These are phyloP conservation scores for Copidosoma aretas DNA, from an alignment of 2,888 invertebrate species.

Conservation along the genomic window DNA sequence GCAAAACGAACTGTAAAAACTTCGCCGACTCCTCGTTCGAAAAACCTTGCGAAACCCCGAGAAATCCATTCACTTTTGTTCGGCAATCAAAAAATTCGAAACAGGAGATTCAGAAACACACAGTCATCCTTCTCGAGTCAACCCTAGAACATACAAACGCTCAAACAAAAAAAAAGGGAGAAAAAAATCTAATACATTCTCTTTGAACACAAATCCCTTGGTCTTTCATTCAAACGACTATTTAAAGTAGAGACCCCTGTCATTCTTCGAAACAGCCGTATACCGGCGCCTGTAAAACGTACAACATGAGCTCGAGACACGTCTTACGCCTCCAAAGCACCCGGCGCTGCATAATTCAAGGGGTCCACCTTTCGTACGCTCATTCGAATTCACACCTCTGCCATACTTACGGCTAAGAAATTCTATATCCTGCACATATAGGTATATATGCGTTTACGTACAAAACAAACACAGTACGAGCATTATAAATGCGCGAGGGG, in stretches of 20 bases:
- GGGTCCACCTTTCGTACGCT: neutral
- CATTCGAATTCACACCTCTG: neutral
- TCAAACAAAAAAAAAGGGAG: constrained; percentile 1
- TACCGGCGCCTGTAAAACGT: neutral
- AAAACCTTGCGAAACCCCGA: neutral
- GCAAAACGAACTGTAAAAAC: too few relatives aligned
- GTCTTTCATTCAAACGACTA: constrained; percentile 25
- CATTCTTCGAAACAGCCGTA: constrained; percentile 7
- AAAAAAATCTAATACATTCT: constrained; percentile 2
- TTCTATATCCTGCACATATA: too few relatives aligned
- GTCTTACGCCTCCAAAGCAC: neutral
- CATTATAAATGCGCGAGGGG: neutral
- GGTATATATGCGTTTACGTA: too few relatives aligned
- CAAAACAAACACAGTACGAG: constrained; percentile 5
- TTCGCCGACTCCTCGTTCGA: neutral
- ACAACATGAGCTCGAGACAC: too few relatives aligned
- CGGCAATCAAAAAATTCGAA: constrained; percentile 17
- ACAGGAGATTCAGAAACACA: constrained; percentile 1
- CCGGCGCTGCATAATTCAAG: constrained; percentile 27
- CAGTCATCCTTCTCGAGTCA: constrained; percentile 24
- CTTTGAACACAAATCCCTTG: constrained; percentile 4
- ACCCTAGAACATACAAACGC: neutral
- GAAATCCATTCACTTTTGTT: constrained; percentile 29
- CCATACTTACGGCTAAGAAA: too few relatives aligned
- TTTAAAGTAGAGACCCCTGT: neutral